Conservation (phyloP, 2,113 vertebrate genomes). For the Plestiodon gilberti region DNA sequence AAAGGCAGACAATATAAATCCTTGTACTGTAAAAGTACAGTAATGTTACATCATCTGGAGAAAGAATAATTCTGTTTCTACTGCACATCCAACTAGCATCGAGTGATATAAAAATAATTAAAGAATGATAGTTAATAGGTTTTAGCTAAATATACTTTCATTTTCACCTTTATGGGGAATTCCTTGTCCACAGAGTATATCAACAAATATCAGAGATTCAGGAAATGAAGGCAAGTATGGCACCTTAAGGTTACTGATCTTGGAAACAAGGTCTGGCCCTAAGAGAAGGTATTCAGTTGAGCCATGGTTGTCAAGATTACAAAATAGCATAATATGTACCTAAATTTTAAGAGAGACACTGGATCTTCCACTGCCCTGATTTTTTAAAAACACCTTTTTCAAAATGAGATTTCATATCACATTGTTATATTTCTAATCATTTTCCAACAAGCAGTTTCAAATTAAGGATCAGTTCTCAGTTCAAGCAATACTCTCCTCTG, state of each 20-base stretch:
- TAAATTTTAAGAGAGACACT: slow-evolving; percentile 59
- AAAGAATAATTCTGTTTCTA: not conserved
- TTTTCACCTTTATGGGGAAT: slow-evolving; percentile 36
- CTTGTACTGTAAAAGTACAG: slow-evolving; percentile 13
- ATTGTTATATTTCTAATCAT: slow-evolving; percentile 8
- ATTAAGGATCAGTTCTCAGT: not conserved
- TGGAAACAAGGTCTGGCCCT: not conserved
- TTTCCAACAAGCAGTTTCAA: not conserved
- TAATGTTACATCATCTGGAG: slow-evolving; percentile 28
- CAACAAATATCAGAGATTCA: slow-evolving; percentile 31
- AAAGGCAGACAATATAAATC: slow-evolving; percentile 15
- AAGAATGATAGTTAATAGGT: slow-evolving; percentile 9
- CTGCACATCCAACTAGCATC: slow-evolving; percentile 24
- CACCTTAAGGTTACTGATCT: not conserved
- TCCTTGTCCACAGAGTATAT: slow-evolving; percentile 31
- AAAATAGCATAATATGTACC: slow-evolving; percentile 52
- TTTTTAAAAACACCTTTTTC: slow-evolving; percentile 51
- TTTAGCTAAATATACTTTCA: slow-evolving; percentile 24
- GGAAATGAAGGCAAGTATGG: not conserved
- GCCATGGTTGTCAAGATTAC: slow-evolving; percentile 55
- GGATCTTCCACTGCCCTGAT: slow-evolving; percentile 26
- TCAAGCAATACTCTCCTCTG: not conserved
- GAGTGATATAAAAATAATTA: slow-evolving; percentile 20
- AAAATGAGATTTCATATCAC: slow-evolving; percentile 35
- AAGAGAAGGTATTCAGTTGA: slow-evolving; percentile 19